Evolutionary conservation across 2,797 vertebrate species (phyloP).

Genomic region (Leptatherina wallacei): DNA sequence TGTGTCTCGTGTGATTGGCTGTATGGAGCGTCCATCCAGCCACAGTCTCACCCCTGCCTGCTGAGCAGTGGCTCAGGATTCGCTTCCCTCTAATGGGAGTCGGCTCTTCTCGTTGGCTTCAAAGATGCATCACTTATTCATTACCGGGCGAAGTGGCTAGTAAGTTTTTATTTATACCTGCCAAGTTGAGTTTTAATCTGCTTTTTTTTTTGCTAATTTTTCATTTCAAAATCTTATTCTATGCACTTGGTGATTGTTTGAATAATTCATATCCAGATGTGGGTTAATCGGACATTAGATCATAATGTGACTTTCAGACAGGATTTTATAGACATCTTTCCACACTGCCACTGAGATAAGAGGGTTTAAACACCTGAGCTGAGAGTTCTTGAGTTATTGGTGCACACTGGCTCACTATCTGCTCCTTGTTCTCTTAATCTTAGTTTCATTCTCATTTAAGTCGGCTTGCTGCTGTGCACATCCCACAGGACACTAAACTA

Average conservation of each 20-base stretch:
- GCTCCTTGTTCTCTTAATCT: conserved; percentile 23
- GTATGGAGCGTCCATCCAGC: too few species aligned
- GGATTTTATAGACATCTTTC: background rate
- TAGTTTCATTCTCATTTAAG: conserved; percentile 25
- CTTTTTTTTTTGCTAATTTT: too few species aligned
- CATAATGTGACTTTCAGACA: background rate
- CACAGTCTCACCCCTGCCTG: too few species aligned
- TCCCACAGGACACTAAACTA: conserved; percentile 15
- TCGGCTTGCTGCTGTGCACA: conserved; percentile 25
- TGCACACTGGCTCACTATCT: background rate
- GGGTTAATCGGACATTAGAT: background rate
- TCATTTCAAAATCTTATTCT: too few species aligned
- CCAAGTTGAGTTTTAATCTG: too few species aligned
- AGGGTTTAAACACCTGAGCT: conserved; percentile 14
- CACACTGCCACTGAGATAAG: background rate
- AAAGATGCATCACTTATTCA: too few species aligned
- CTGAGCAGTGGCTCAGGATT: too few species aligned
- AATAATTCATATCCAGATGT: background rate
- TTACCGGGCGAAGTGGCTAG: too few species aligned
- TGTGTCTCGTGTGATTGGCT: too few species aligned
- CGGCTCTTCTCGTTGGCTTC: too few species aligned
- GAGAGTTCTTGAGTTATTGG: background rate
- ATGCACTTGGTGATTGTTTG: background rate
- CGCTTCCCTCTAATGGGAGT: too few species aligned
- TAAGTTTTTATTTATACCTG: too few species aligned